Evolutionary conservation across 2,797 vertebrate species (phyloP).

Genomic region (Microtus obscurus): DNA sequence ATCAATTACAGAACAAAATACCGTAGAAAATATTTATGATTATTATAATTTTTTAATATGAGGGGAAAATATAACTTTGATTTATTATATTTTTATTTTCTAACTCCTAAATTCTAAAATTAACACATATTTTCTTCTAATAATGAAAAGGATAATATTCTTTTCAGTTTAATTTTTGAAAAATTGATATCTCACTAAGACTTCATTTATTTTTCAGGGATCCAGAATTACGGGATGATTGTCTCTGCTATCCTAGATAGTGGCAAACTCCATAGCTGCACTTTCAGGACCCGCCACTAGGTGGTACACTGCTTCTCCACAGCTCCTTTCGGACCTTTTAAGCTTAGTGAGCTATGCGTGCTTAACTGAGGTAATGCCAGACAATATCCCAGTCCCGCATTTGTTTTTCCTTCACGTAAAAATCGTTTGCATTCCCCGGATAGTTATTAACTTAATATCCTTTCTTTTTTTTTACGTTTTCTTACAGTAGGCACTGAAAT

Average conservation of each 20-base stretch:
- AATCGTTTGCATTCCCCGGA: slow-evolving; percentile 20
- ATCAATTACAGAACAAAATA: slow-evolving; percentile 1
- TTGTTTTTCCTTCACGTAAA: slow-evolving; percentile 50
- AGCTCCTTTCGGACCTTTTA: not conserved
- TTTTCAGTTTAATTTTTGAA: not conserved
- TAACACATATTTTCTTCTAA: not conserved
- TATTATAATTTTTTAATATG: slow-evolving; percentile 3
- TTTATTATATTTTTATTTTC: slow-evolving; percentile 32
- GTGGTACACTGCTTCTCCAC: slow-evolving; percentile 56
- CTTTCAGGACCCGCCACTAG: slow-evolving; percentile 59
- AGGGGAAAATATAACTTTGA: not conserved
- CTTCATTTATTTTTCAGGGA: slow-evolving; percentile 17
- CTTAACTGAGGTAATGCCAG: not conserved
- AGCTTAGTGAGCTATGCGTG: not conserved
- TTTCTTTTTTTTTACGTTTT: not conserved
- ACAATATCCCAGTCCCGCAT: not conserved
- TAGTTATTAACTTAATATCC: slow-evolving; percentile 33
- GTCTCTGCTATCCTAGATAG: not conserved
- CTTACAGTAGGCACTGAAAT: slow-evolving; percentile 17
- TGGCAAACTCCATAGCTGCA: slow-evolving; percentile 1
- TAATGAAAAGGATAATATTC: not conserved
- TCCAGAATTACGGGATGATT: not conserved
- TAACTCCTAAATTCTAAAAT: slow-evolving; percentile 39
- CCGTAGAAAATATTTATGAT: not conserved
- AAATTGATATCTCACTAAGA: not conserved